Evolutionary conservation across 2,113 vertebrate genomes (phyloP).

Genomic region (Oncorhynchus nerka): DNA sequence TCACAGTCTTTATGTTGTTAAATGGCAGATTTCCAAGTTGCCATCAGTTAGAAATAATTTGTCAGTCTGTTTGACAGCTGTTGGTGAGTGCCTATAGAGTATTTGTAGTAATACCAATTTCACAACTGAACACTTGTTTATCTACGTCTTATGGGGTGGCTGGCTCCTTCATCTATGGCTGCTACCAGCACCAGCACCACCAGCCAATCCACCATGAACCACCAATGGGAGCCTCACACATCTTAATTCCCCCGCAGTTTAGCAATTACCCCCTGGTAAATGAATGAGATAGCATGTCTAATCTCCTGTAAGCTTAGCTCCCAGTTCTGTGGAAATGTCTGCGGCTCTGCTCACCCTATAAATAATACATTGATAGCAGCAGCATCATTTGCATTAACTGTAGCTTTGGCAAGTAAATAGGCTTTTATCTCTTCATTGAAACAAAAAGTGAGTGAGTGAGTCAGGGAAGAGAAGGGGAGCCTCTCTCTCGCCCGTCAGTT

Average conservation of each 20-base stretch:
- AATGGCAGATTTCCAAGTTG: neutral
- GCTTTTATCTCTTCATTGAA: slow-evolving; percentile 75
- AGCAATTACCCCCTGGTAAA: slow-evolving; percentile 76
- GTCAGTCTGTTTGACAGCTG: slow-evolving; percentile 34
- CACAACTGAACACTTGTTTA: slow-evolving; percentile 48
- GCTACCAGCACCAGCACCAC: slow-evolving; percentile 38
- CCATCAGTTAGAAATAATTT: slow-evolving; percentile 23
- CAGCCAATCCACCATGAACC: slow-evolving; percentile 15
- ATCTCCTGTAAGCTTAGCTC: slow-evolving; percentile 79
- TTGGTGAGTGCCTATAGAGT: too few species aligned
- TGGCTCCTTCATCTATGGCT: slow-evolving; percentile 51
- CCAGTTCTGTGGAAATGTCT: slow-evolving; percentile 74
- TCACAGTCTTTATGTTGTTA: neutral
- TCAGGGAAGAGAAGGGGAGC: slow-evolving; percentile 16
- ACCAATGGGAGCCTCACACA: slow-evolving; percentile 57
- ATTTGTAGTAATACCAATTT: slow-evolving; percentile 14
- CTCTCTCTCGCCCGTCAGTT: slow-evolving; percentile 34
- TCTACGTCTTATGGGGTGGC: neutral
- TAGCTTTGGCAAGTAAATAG: slow-evolving; percentile 70
- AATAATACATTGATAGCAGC: slow-evolving; percentile 74
- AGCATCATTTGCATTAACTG: slow-evolving; percentile 76
- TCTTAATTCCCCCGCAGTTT: slow-evolving; percentile 74
- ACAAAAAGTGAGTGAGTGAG: slow-evolving; percentile 51
- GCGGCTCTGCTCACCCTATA: slow-evolving; percentile 61
- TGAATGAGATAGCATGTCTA: slow-evolving; percentile 74